phyloP scores from a whole-genome alignment of 2,888 invertebrate genomes.

The Thumatha senex region DNA sequence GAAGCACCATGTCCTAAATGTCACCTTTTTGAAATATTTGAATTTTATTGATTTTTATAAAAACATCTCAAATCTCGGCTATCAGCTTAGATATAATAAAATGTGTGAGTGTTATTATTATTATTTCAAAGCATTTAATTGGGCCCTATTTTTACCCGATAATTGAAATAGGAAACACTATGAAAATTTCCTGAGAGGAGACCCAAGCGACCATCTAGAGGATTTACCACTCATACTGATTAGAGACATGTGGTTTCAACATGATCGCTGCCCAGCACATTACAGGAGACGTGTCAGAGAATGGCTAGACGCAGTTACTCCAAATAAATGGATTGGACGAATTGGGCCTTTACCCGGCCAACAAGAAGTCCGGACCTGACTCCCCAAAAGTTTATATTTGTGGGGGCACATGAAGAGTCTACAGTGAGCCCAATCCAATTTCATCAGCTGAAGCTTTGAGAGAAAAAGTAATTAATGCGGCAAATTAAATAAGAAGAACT shows the following conservation, averaged over 20 bases:
- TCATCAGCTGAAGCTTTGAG: neutral
- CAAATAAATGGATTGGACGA: constrained; percentile 17
- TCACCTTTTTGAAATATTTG: no score
- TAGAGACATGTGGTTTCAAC: neutral
- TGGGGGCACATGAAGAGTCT: constrained; percentile 19
- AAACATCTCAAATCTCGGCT: no score
- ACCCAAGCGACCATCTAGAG: neutral
- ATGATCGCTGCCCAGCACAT: neutral
- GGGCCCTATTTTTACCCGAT: neutral
- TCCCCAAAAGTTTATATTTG: constrained; percentile 32
- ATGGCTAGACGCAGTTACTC: constrained; percentile 20
- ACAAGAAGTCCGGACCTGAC: constrained; percentile 22
- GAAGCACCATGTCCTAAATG: no score
- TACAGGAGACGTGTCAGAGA: neutral
- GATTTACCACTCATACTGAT: neutral
- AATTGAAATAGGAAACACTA: neutral
- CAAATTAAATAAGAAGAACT: no score
- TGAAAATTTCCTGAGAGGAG: neutral
- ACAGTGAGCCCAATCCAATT: constrained; percentile 6
- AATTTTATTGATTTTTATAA: no score
- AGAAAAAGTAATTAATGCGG: no score
- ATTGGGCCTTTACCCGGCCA: constrained; percentile 35
- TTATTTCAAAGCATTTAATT: no score
- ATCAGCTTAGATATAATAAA: no score
- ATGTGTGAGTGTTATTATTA: no score